phyloP scores from a whole-genome alignment of 2,888 invertebrate species.

The Tetranychus piercei region DNA sequence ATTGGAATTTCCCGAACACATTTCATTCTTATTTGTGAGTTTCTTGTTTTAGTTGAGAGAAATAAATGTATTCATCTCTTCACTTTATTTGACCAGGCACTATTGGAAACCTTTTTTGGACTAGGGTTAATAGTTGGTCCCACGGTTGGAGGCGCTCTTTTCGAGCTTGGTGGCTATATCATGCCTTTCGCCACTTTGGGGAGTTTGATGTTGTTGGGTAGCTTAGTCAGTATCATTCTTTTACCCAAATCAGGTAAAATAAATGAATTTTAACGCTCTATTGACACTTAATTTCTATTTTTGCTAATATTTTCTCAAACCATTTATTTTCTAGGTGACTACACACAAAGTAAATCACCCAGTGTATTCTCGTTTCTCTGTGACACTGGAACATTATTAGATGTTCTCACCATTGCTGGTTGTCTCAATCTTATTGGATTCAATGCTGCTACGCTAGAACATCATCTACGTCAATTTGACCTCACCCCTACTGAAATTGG shows the following conservation, averaged over 20 bases:
- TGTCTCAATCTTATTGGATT: conserved; percentile 45
- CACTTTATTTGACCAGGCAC: conserved; percentile 33
- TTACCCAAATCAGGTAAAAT: conserved; percentile 39
- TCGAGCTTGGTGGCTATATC: conserved; percentile 44
- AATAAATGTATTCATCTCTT: background rate
- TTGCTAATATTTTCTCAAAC: too few relatives aligned
- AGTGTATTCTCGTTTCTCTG: conserved; percentile 18
- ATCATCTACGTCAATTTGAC: conserved; percentile 48
- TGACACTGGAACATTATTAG: conserved; percentile 18
- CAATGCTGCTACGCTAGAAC: conserved; percentile 68
- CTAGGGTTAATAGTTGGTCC: conserved; percentile 72
- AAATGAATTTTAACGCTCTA: background rate
- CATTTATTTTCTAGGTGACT: background rate
- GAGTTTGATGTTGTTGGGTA: conserved; percentile 50
- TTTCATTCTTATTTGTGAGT: conserved; percentile 43
- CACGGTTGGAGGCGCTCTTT: conserved; percentile 67
- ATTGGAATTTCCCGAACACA: conserved; percentile 64
- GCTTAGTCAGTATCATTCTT: conserved; percentile 51
- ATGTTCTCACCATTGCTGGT: conserved; percentile 24
- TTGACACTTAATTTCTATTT: background rate
- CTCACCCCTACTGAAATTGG: conserved; percentile 52
- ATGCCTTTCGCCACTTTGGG: conserved; percentile 65
- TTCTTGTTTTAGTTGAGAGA: background rate
- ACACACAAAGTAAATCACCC: conserved; percentile 6
- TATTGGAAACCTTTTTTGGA: conserved; percentile 69